Evolutionary conservation across 2,113 vertebrate species (phyloP), one percentile per base, ranked within the genome.

Genomic region (Psophia crepitans): DNA sequence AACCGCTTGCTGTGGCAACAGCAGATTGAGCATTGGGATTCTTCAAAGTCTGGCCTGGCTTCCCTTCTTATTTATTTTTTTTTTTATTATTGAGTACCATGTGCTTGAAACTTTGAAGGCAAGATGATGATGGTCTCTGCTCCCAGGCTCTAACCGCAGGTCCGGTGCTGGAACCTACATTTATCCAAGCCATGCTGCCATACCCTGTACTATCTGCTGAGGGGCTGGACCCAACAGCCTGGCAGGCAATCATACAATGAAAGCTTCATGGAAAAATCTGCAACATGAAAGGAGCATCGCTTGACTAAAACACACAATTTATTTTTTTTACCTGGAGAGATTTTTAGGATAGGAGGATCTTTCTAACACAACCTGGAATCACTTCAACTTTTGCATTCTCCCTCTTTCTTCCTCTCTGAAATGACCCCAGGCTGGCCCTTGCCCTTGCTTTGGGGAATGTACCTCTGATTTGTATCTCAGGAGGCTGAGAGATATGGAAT

Each of bases 31-130:
- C 43, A 68, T 0, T 32, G 35, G 20, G 32, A 74, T 66, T 43
- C 26, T 70, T 77, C 35, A 54, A 85, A 83, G 44, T 14, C 12
- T 64, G 23, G 44, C 16, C 12, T 64, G 23, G 9, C 15, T 77
- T 77, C 24, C 9, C 19, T 32, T 54, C 11, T 43, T 43, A 43
- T 43, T 43, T 43, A 43, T 43, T 14, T 12, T 43, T 14, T 11
- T 22, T 66, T 4, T n/a, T 19, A 48, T 15, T 53, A 18, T 30
- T 22, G 9, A 73, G 28, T 5, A 21, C 3, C 1, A 0, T 28
- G 26, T 57, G 22, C 33, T 90, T 33, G 39, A 44, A 78, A 37
- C 60, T 66, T 81, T 32, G 32, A 35, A 33, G 53, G 41, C 18
- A 78, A 9, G 23, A 35, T 27, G 32, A 9, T 4, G n/a, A 30